phyloP scores from a whole-genome alignment of 2,888 invertebrate genomes.

The Coelopa pilipes region DNA sequence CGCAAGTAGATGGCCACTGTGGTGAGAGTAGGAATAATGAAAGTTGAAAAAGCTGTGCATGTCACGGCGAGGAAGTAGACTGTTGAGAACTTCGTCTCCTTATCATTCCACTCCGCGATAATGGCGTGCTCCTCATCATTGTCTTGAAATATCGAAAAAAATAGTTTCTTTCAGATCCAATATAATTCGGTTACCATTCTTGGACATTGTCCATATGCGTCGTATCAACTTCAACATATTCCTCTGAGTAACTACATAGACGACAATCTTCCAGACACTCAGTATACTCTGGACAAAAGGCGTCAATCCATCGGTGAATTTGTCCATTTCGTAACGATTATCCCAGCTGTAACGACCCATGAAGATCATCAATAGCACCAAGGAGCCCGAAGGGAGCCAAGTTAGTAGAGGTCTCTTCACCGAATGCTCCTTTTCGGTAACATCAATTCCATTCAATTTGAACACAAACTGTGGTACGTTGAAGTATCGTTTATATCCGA shows the following conservation, averaged over 20 bases:
- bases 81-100: conserved; percentile 32
- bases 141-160: neutral
- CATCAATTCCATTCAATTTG: neutral
- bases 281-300: conserved; percentile 38
- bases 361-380: neutral
- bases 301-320: conserved; percentile 36
- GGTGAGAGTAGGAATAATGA: conserved; percentile 29
- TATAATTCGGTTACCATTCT: conserved; percentile 32
- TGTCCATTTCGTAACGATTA: conserved; percentile 16
- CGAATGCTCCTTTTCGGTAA: neutral
- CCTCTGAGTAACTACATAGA: conserved; percentile 34
- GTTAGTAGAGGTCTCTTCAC: neutral
- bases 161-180: neutral
- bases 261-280: conserved; percentile 34
- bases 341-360: neutral
- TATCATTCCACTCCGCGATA: conserved; percentile 37
- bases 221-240: conserved; percentile 35
- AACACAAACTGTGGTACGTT: neutral
- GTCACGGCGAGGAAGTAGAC: conserved; percentile 34
- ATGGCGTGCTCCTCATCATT: neutral
- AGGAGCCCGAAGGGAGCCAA: neutral
- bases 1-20: conserved; percentile 21
- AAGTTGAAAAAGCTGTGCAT: conserved; percentile 17
- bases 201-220: conserved; percentile 38
- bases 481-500: neutral